Percentiles rank a stretch among this genome's conserved stretches.
These are phyloP conservation scores for Apogon talboti DNA, from an alignment of 2,797 vertebrate genomes.

Conservation along the genomic window DNA sequence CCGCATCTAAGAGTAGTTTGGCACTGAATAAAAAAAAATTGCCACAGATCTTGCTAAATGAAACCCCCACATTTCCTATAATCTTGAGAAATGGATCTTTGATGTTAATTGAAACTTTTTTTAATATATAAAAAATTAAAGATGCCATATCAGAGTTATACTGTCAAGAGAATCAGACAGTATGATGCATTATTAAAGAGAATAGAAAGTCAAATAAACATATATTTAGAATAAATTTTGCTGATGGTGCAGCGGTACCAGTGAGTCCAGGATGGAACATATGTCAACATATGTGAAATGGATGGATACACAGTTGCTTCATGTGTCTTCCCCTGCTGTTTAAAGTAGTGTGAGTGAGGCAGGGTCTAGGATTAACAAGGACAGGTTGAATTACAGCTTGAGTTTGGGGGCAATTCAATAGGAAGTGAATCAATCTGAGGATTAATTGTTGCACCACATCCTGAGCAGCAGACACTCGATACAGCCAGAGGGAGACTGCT, in stretches of 20 bases:
- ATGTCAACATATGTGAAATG: constrained; percentile 35
- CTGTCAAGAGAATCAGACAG: too few species aligned
- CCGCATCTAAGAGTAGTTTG: too few species aligned
- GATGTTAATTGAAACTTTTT: too few species aligned
- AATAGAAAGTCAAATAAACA: background rate
- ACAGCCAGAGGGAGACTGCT: constrained; percentile 78
- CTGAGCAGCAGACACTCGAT: constrained; percentile 84
- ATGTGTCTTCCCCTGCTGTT: constrained; percentile 53
- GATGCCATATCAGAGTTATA: background rate
- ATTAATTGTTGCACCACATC: constrained; percentile 88
- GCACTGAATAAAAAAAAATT: too few species aligned
- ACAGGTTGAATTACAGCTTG: constrained; percentile 83
- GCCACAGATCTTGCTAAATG: too few species aligned
- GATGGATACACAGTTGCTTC: constrained; percentile 49
- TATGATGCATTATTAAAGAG: background rate
- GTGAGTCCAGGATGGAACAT: background rate
- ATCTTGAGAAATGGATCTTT: too few species aligned
- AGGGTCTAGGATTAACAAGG: constrained; percentile 76
- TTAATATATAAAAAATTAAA: too few species aligned
- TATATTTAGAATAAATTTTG: too few species aligned
- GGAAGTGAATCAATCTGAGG: constrained; percentile 88
- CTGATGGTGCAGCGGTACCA: background rate
- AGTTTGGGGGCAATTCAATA: constrained; percentile 86
- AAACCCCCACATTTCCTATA: too few species aligned
- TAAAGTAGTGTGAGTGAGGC: constrained; percentile 58